These are phyloP conservation scores for Apantesis nais DNA, from an alignment of 2,888 invertebrate species.

Conservation along the genomic window DNA sequence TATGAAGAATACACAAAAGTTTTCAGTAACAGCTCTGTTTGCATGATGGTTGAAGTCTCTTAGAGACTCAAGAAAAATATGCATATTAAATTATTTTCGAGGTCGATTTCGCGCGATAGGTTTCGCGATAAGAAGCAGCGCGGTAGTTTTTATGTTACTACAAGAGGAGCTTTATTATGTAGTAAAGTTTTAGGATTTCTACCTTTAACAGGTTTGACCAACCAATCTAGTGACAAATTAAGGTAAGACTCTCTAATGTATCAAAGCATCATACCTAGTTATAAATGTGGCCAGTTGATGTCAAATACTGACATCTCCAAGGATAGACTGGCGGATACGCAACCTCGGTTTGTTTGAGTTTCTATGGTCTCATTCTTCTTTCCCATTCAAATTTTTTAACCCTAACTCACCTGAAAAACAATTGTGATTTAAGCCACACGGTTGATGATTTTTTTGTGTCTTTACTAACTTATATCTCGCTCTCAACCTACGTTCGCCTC, in stretches of 20 bases:
- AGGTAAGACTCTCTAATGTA: conserved; percentile 43
- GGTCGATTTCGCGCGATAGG: not conserved
- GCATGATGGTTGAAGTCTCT: not conserved
- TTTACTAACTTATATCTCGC: too few species aligned
- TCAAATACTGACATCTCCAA: not conserved
- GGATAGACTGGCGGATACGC: not conserved
- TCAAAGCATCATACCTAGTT: not conserved
- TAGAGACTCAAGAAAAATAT: not conserved
- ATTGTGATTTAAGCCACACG: too few species aligned
- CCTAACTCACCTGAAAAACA: not conserved
- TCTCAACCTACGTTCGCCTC: too few species aligned
- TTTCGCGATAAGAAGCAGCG: conserved; percentile 5
- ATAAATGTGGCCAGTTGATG: not conserved
- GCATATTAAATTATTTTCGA: not conserved
- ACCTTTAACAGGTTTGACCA: conserved; percentile 55
- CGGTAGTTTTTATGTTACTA: conserved; percentile 51
- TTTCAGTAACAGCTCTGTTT: not conserved
- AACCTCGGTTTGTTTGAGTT: too few species aligned
- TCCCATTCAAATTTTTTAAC: not conserved
- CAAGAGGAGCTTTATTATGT: conserved; percentile 51
- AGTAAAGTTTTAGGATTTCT: conserved; percentile 58
- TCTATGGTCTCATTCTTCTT: not conserved
- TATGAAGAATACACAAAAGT: not conserved
- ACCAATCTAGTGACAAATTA: conserved; percentile 41
- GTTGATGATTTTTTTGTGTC: too few species aligned